These are phyloP conservation scores for Pteronura brasiliensis DNA, from an alignment of 2,113 vertebrate genomes.

Conservation along the genomic window DNA sequence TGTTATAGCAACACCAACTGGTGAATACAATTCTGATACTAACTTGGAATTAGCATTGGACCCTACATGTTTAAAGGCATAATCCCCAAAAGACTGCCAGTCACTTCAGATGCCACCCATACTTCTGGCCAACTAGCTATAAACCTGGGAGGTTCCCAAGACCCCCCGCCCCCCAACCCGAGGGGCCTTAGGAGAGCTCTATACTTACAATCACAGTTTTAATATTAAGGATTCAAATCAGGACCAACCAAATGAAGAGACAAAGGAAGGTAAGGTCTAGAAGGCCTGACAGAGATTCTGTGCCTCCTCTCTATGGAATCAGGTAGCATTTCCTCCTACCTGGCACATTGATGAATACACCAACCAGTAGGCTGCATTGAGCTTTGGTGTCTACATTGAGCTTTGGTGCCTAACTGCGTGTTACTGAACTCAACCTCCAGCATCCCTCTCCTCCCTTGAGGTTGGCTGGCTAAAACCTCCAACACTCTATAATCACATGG, in stretches of 20 bases:
- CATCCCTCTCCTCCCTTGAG: background rate
- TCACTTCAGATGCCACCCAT: background rate
- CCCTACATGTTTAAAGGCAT: background rate
- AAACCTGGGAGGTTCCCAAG: background rate
- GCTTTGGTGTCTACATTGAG: background rate
- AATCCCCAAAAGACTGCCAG: background rate
- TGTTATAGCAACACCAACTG: background rate
- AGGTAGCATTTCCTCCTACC: background rate
- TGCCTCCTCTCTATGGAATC: background rate
- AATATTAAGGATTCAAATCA: background rate
- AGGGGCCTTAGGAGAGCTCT: background rate
- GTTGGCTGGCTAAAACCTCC: background rate
- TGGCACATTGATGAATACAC: background rate
- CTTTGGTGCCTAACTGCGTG: background rate
- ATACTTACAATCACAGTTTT: background rate
- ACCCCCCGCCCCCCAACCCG: no score
- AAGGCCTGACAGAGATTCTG: background rate
- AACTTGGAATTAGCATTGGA: background rate
- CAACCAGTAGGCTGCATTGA: background rate
- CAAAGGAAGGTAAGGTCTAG: background rate
- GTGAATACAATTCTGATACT: background rate
- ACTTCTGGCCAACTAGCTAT: background rate
- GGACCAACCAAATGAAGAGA: background rate
- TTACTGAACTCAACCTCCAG: background rate
- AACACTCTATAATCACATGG: background rate